Evolutionary conservation across 2,113 vertebrate genomes (phyloP), one percentile per base, ranked within the genome.

Genomic region (Talpa occidentalis): DNA sequence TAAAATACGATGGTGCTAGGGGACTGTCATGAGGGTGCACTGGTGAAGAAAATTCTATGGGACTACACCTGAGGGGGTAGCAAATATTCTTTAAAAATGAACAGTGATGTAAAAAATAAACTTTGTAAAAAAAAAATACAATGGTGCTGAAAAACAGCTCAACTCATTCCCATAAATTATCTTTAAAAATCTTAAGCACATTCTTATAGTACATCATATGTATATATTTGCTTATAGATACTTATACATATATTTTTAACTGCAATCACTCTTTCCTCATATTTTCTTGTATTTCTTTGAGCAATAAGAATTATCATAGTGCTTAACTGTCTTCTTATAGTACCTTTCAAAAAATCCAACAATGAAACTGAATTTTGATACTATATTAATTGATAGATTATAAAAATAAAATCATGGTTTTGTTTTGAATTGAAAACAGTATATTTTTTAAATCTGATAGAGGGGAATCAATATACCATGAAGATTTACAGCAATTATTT

Each of bases 341-440:
- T 30, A 37, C 4, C 2, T 37, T 66, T 86, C 59, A 89, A 92
- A 95, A 42, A 17, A 17, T 76, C 24, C 54, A 26, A 2, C 28
- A 5, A 12, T 62, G 72, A 93, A 83, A 3, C 5, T 90, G 3
- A 37, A 78, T 79, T 92, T 93, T 84, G 28, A 60, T 77, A 52
- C 54, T 85, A 81, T 44, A 32, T 72, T 94, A 76, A 37, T 37
- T 81, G 77, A 84, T 94, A 69, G 49, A 95, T 59, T 28, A 81
- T 84, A 14, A 93, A 76, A 81, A 94, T 28, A n/a, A 92, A 89
- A 15, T 44, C 0, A 70, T 30, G 30, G 77, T 90, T 94, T 90
- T 37, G 15, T 3, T 28, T 84, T 59, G 64, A 73, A 89, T 22
- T 7, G 56, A 73, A 60, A 24, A 42, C 0, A 1, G 10, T 21